Percentiles rank a stretch among this genome's conserved stretches.
phyloP scores from a whole-genome alignment of 1,140 invertebrate species.

The Pseudomyrmex gracilis region DNA sequence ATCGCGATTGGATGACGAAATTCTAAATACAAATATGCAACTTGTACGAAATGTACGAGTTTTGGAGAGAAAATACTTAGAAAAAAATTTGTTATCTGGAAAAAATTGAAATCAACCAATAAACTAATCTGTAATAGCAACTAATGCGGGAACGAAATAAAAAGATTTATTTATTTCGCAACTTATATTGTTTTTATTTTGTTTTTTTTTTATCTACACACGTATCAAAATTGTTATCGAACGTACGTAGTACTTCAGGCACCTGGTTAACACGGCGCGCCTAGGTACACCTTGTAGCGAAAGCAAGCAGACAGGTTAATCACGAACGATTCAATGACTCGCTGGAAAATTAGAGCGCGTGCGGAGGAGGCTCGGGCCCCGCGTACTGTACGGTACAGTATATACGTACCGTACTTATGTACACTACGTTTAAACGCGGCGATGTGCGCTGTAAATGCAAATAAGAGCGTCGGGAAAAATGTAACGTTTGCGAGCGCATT shows the following conservation, averaged over 20 bases:
- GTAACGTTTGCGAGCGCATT: background rate
- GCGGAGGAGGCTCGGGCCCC: background rate
- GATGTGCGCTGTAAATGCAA: conserved; percentile 48
- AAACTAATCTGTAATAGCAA: background rate
- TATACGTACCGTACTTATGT: conserved; percentile 4
- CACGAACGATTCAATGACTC: conserved; percentile 51
- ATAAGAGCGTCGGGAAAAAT: conserved; percentile 45
- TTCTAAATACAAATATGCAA: background rate
- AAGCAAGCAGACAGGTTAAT: conserved; percentile 43
- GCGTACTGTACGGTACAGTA: background rate
- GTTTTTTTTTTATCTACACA: too few species aligned
- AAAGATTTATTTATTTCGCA: background rate
- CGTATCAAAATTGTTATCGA: too few species aligned
- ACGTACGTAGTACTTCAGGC: too few species aligned
- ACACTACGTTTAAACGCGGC: conserved; percentile 26
- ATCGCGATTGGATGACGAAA: background rate
- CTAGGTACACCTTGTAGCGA: background rate
- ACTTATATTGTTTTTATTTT: too few species aligned
- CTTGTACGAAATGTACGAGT: background rate
- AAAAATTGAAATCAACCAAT: background rate
- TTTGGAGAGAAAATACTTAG: background rate
- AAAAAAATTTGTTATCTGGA: background rate
- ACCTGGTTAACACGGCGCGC: conserved; percentile 11
- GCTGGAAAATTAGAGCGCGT: conserved; percentile 42
- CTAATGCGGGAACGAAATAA: background rate